Percentiles rank a stretch among this genome's conserved stretches.
phyloP scores from a whole-genome alignment of 2,113 vertebrate species.

The Aix galericulata region DNA sequence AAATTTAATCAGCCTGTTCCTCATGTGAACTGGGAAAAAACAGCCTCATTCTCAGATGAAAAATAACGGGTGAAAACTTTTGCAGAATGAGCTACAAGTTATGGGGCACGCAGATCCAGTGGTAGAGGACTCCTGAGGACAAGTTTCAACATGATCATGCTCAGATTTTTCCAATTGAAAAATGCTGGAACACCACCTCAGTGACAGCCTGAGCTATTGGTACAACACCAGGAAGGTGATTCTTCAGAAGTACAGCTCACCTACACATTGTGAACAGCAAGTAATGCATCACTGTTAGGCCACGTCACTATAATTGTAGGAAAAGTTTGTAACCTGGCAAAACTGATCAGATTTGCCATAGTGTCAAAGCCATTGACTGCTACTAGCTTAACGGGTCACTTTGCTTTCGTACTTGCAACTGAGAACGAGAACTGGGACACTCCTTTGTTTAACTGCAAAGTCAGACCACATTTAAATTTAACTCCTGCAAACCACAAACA shows the following conservation, averaged over 20 bases:
- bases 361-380: not conserved
- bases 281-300: not conserved
- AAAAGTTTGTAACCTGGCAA: not conserved
- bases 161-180: not conserved
- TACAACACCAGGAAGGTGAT: not conserved
- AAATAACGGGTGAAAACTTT: not conserved
- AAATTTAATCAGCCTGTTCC: not conserved
- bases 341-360: not conserved
- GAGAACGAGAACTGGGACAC: conserved; percentile 11
- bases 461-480: conserved; percentile 29
- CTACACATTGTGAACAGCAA: rapidly evolving
- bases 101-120: not conserved
- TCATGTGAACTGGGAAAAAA: not conserved
- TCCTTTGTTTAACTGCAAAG: not conserved
- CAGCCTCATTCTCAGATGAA: not conserved
- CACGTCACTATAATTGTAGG: not conserved
- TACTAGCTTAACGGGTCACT: not conserved
- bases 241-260: not conserved
- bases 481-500: conserved; percentile 35
- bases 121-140: not conserved
- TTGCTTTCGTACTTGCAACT: not conserved
- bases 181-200: not conserved
- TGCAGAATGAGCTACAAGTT: not conserved
- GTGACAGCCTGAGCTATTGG: not conserved
- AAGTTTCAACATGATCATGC: not conserved